Base-by-base conservation (phyloP, 2,113 vertebrate genomes). In the Cisticola juncidis region DNA sequence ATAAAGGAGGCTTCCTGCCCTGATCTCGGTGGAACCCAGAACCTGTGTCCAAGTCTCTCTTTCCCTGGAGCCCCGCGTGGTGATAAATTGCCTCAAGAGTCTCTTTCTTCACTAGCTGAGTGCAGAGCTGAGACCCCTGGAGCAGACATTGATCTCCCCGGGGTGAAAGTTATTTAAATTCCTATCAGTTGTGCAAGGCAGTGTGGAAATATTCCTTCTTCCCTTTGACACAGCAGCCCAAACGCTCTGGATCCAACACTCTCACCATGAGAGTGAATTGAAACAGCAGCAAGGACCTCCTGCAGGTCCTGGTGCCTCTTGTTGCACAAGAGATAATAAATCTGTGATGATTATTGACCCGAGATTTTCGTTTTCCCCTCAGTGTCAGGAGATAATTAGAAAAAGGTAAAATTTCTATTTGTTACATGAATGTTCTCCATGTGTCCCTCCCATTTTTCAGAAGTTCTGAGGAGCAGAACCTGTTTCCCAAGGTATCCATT, bases 361-460 rank as follows among this genome's bases (percentile, higher is more conserved):
- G 45, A 69, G 48, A 47, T 44, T 69, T 69, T 36, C 1, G 24
- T 42, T 79, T 76, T 16, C 61, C n/a, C 12, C 25, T 86, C 22
- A 35, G 21, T 38, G 21, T 51, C 25, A 79, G 44, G 35, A 25
- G 12, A 44, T 60, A 69, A 18, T 40, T 45, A 47, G 35, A 40
- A 61, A 61, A 74, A 44, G 3, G 10, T 26, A 14, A 89, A 25
- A 38, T 22, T 56, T n/a, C 24, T 73, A 0, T 78, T 74, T 66
- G n/a, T 11, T 56, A 19, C 0, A 0, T 20, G 54, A 7, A 4
- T n/a, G 35, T 90, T 73, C 51, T 71, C 9, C 17, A 2, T 0
- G 9, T 33, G 35, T 29, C n/a, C 51, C 23, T 86, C 14, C 24
- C 29, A 35, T 40, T 62, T 82, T 57, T 40, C 47, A 47, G 51